Base-by-base conservation (phyloP, 2,888 invertebrate species). In the Athalia cordata region DNA sequence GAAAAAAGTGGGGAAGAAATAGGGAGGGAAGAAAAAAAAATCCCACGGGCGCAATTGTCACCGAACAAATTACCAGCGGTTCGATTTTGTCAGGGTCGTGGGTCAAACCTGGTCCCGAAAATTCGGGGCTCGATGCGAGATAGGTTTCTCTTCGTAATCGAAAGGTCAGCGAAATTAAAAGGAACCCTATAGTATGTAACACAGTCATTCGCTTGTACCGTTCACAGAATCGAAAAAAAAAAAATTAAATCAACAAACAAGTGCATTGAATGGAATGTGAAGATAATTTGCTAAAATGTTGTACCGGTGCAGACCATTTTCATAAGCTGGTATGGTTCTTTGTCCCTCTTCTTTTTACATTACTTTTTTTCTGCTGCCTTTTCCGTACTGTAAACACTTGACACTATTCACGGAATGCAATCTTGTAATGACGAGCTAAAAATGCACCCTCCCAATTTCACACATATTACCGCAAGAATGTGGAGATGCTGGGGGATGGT, bases 361-460 rank as follows among this genome's bases (percentile, higher is more conserved):
- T 9, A 45, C 45, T 59, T 7, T n/a, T 11, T 72, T 13, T 72
- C 59, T 72, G 5, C 59, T 5, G n/a, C 45, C 59, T 15, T 13
- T 4, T 47, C n/a, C 13, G 72, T 47, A 47, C 45, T 15, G 72
- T 13, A 72, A 72, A 59, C 72, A 72, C 72, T 55, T 74, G 65
- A 49, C 55, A 49, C 65, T 61, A 82, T 85, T 81, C 82, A 75
- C 62, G 82, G 83, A 86, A 86, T 84, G 86, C 83, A 85, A 86
- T 84, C 83, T 84, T 83, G 82, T 84, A 84, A 85, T 83, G 85
- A 81, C 82, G 79, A 83, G 85, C 82, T 84, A 86, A 86, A 86
- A 85, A 85, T 85, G 83, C 85, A 85, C 82, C 84, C 81, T 83
- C 80, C 84, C 86, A 86, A 86, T 86, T 86, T 86, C 86, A 82